Percentiles rank a stretch among this genome's conserved stretches.
phyloP scores from a whole-genome alignment of 2,888 invertebrate species.

The Brachyptera putata region DNA sequence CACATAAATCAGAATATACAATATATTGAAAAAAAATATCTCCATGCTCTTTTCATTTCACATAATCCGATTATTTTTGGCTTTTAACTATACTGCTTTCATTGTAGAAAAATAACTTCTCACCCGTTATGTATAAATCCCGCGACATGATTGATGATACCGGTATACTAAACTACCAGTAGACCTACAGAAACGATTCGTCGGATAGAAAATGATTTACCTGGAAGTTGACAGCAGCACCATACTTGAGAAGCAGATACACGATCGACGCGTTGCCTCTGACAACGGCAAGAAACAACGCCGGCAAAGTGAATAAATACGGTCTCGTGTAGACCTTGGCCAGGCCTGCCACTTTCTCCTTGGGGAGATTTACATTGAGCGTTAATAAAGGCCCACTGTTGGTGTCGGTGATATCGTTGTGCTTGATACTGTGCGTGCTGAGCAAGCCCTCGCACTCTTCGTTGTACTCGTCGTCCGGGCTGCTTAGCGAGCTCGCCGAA shows the following conservation, averaged over 20 bases:
- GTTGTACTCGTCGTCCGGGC: conserved; percentile 32
- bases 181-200: too few species aligned
- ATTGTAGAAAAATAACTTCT: too few species aligned
- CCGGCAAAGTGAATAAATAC: conserved; percentile 52
- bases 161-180: too few species aligned
- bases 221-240: conserved; percentile 48
- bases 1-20: too few species aligned
- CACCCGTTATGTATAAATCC: too few species aligned
- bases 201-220: too few species aligned
- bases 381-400: conserved; percentile 33
- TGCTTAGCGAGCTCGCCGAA: conserved; percentile 30
- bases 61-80: too few species aligned
- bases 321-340: conserved; percentile 48
- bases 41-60: too few species aligned
- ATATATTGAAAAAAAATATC: too few species aligned
- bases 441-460: conserved; percentile 25
- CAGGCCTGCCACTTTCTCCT: conserved; percentile 38
- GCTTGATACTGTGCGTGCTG: conserved; percentile 31
- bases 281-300: conserved; percentile 54
- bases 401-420: conserved; percentile 29
- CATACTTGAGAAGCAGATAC: conserved; percentile 52
- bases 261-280: conserved; percentile 51
- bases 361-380: conserved; percentile 39
- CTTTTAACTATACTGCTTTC: too few species aligned
- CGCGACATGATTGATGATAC: too few species aligned